A percentile compares a stretch with the other conserved stretches of the same genome.
These are phyloP conservation scores for Drosophila micromelanica DNA, from an alignment of 1,140 invertebrate genomes.

Conservation along the genomic window DNA sequence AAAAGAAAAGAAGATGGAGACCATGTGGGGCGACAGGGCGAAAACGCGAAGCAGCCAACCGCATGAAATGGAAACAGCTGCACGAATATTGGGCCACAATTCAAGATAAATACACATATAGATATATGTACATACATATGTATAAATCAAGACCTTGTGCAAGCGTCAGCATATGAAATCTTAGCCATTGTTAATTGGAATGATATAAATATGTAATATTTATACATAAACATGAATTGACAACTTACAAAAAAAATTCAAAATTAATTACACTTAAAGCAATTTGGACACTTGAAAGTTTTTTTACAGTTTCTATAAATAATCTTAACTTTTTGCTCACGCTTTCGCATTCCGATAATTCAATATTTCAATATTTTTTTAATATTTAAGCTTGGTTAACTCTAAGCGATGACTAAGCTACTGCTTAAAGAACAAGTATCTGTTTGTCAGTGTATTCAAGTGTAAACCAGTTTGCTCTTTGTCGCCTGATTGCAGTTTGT, in stretches of 20 bases:
- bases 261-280: too few species aligned
- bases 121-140: background rate
- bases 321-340: constrained; percentile 12
- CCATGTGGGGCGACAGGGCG: background rate
- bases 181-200: too few species aligned
- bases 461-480: constrained; percentile 32
- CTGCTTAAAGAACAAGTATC: constrained; percentile 37
- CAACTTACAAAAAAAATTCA: background rate
- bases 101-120: constrained; percentile 26
- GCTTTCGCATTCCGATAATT: constrained; percentile 23
- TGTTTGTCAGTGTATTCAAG: constrained; percentile 6
- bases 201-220: background rate
- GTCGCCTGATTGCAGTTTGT: constrained; percentile 44
- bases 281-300: too few species aligned
- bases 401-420: constrained; percentile 22
- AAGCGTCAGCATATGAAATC: too few species aligned
- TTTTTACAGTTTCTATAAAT: constrained; percentile 20
- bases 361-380: constrained; percentile 31
- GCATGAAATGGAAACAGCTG: constrained; percentile 59
- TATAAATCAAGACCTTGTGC: too few species aligned
- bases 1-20: constrained; percentile 30
- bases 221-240: background rate
- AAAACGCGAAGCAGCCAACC: constrained; percentile 49
- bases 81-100: constrained; percentile 44
- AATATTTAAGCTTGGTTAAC: constrained; percentile 13